These are phyloP conservation scores for Pseudomugil tenellus DNA, from an alignment of 2,797 vertebrate genomes.

Conservation along the genomic window DNA sequence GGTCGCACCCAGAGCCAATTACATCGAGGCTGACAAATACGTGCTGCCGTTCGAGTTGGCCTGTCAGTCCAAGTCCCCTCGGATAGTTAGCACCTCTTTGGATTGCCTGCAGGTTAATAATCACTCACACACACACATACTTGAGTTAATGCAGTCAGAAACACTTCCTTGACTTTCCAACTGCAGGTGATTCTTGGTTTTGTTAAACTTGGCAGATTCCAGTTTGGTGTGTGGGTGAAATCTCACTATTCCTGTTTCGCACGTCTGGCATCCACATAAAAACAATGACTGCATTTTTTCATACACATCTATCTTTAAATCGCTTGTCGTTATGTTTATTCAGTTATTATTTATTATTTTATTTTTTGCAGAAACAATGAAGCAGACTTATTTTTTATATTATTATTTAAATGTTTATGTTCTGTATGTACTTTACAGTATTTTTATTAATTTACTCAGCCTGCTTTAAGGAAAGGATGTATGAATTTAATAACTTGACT, in stretches of 20 bases:
- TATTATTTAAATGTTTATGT: no score
- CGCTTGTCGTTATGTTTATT: no score
- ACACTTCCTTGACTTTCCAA: background rate
- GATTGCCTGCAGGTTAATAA: conserved; percentile 93
- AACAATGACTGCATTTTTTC: background rate
- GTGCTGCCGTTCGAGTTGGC: conserved; percentile 97
- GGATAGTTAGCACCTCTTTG: conserved; percentile 95
- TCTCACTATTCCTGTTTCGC: conserved; percentile 34
- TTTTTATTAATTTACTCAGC: no score
- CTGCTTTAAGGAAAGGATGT: no score
- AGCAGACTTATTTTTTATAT: no score
- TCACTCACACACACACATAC: background rate
- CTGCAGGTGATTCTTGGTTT: background rate
- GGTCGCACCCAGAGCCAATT: conserved; percentile 91
- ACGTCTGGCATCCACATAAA: background rate
- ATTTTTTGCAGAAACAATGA: no score
- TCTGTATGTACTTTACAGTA: no score
- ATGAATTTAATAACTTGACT: background rate
- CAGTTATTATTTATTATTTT: no score
- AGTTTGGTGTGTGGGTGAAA: background rate
- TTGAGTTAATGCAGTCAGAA: background rate
- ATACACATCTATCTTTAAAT: no score
- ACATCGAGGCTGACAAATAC: conserved; percentile 98
- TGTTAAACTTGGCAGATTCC: background rate
- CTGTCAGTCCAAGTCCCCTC: conserved; percentile 96